Evolutionary conservation across 2,888 invertebrate genomes (phyloP).

Genomic region (Chironomus riparius): DNA sequence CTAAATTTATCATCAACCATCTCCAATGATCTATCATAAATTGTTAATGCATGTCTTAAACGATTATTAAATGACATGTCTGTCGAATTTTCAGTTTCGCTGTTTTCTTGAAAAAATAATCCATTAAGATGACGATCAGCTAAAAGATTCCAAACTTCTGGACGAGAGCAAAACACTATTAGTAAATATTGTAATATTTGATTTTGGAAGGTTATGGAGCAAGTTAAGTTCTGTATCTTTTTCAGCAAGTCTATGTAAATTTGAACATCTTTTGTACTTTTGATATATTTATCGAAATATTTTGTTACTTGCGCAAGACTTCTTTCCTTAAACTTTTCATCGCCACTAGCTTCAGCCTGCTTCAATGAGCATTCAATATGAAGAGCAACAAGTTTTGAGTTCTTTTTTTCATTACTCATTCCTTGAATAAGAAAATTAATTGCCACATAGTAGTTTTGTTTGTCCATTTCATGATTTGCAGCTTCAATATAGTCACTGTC

Average conservation of each 20-base stretch:
- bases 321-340: not conserved
- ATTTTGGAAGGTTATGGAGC: not conserved
- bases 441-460: not conserved
- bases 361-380: conserved; percentile 8
- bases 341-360: not conserved
- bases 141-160: conserved; percentile 15
- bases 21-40: conserved; percentile 1
- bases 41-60: not conserved
- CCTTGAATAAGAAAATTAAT: not conserved
- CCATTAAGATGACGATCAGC: conserved; percentile 10
- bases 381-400: not conserved
- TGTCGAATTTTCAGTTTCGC: not conserved
- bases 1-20: not conserved
- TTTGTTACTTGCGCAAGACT: conserved; percentile 3
- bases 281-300: not conserved
- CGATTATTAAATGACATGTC: not conserved
- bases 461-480: not conserved
- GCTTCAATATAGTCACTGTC: conserved; percentile 8
- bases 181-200: not conserved
- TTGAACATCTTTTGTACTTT: not conserved
- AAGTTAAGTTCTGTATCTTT: not conserved
- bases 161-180: not conserved
- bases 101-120: not conserved
- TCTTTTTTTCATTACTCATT: not conserved
- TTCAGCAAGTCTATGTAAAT: not conserved